These are phyloP conservation scores for Sclerurus mexicanus DNA, from an alignment of 2,113 vertebrate genomes.

Conservation along the genomic window DNA sequence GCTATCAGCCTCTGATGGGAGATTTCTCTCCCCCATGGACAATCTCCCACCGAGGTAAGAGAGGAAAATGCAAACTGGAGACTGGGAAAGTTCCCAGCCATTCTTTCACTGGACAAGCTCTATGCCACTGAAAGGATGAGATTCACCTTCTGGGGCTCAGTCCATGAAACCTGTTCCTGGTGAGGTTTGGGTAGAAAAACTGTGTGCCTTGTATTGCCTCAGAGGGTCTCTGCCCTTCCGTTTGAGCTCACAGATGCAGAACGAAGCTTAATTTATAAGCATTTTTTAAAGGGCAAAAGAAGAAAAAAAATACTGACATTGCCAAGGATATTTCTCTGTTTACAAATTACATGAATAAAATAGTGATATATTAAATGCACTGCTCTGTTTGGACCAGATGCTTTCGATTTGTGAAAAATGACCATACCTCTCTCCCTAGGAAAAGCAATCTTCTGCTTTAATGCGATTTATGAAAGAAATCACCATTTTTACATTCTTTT, in stretches of 20 bases:
- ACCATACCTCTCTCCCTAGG: slow-evolving; percentile 33
- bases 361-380: slow-evolving; percentile 57
- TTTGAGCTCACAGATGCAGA: background rate
- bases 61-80: background rate
- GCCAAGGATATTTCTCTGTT: slow-evolving; percentile 52
- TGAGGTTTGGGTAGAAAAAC: background rate
- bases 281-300: slow-evolving; percentile 51
- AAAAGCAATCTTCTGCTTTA: slow-evolving; percentile 60
- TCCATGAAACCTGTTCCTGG: background rate
- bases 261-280: slow-evolving; percentile 4
- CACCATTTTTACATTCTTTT: slow-evolving; percentile 60
- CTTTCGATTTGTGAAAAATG: slow-evolving; percentile 65
- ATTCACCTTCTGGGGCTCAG: background rate
- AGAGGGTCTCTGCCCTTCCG: background rate
- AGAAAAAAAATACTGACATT: slow-evolving; percentile 24
- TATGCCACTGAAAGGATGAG: background rate
- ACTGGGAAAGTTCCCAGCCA: background rate
- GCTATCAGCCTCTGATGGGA: background rate
- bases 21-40: background rate
- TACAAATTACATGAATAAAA: slow-evolving; percentile 55
- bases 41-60: background rate
- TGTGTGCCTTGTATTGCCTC: background rate
- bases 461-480: slow-evolving; percentile 61
- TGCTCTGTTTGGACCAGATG: slow-evolving; percentile 48
- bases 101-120: background rate